Base-by-base conservation (phyloP, 2,797 vertebrate genomes). In the Melanotaenia boesemani region DNA sequence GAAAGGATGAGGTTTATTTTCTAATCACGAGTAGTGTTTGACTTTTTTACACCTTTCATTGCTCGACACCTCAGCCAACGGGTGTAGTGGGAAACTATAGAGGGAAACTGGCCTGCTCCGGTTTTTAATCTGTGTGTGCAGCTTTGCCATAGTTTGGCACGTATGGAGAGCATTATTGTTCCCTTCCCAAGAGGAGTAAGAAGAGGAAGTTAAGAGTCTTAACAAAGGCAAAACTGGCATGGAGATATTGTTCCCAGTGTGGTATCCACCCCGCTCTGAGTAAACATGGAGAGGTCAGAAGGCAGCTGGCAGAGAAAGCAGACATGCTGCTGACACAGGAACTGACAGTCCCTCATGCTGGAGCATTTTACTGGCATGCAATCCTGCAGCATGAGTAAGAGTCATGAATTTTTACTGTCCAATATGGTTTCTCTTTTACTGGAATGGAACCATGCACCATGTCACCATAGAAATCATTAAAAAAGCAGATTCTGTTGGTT, bases 161-260 rank as follows among this genome's bases (percentile, higher is more conserved):
- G 95, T 93, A 92, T 92, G 93, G 94, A 95, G 85, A 92, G 92
- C 88, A 84, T 86, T 88, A 95, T 94, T 93, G 94, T 95, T 97
- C 95, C 91, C 92, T 86, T 89, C 93, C 90, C 89, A 89, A 88
- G 81, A 77, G 80, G 79, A 67, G 32, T 37, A 73, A 13, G 30
- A 77, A 75, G 70, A 90, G 93, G 92, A 95, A 93, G 85, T 61
- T 15, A 79, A 86, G 66, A 76, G 64, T 80, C 81, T 30, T 82
- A 88, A 89, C 77, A 80, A 74, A 76, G 76, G 65, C 71, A 68
- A 70, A 64, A 73, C 63, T 89, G 88, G 92, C 79, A 91, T 67
- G 72, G 73, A 72, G 64, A 83, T 76, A 93, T 91, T 92, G 92
- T 92, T 91, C 63, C 1, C 57, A 2, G 65, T 57, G 39, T 77